Evolutionary conservation across 1,140 invertebrate genomes (phyloP), one percentile per base, ranked within the genome.

Genomic region (Polypedilum pembai): DNA sequence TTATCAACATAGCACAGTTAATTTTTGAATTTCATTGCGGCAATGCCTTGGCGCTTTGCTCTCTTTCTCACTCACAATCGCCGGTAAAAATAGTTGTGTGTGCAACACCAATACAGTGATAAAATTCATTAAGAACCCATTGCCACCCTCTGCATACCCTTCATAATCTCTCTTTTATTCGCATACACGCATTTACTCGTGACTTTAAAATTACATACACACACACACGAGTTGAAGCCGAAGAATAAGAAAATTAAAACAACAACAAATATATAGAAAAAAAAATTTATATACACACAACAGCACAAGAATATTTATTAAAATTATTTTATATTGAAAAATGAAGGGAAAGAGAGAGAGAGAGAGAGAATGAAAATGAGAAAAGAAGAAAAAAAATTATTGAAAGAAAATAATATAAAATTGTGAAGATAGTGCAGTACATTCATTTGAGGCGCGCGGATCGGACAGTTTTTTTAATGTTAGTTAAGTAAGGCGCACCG

Each of bases 21-120:
- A 56, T 56, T 56, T 56, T 56, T 56, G n/a, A 56, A 56, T 15
- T 56, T 56, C 45, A n/a, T 56, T 56, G 45, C 45, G n/a, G 45
- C 24, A 56, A 56, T 56, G 45, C 45, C 45, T 56, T 56, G 45
- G n/a, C 12, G 45, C 12, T 33, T 33, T 8, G 41, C 45, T 56
- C 45, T 56, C 45, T 12, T 56, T 33, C 24, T 3, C 24, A 33
- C 24, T 33, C 24, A 33, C 24, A 33, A 33, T 33, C 24, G 24
- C 24, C 24, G 24, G 24, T 33, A 33, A 33, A 33, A 33, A 33
- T 1, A 33, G 24, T 33, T 33, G 24, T 33, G 24, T 33, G 24
- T 33, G 24, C 24, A 33, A 33, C 24, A 33, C 24, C 24, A 33
- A 33, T 33, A 33, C 24, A 33, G 24, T 33, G 24, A 33, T 33